Base-by-base conservation (phyloP, 2,888 invertebrate genomes). In the Agrenia bidenticulata region DNA sequence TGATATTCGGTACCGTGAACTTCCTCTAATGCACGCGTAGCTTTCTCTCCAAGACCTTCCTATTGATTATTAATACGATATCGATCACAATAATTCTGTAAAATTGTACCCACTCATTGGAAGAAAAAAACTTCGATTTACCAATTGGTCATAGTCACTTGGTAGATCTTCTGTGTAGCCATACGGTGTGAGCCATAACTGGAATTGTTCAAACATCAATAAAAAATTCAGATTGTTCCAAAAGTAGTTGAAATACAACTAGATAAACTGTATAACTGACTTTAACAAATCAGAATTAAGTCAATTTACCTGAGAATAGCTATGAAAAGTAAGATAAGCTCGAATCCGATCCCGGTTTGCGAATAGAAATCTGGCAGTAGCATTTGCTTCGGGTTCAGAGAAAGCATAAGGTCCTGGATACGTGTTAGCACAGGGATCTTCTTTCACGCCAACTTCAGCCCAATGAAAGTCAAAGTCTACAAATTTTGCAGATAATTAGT, bases 1-100 rank as follows among this genome's bases (percentile, higher is more conserved):
- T 84, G 83, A 77, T 87, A 88, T 69, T 83, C 83, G 11, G 86
- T 87, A 54, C 87, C 87, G 76, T 86, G 84, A 69, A 86, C 80
- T 75, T 85, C 85, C 4, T 83, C 80, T 2, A 88, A 82, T 0
- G 87, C 87, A 27, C 82, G 80, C 1, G 85, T 83, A 5, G 86
- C 88, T 73, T 85, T 82, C 73, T 83, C 83, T 7, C 87, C 87
- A 79, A 87, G 83, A 70, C 83, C 84, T 32, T 77, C 69, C 78
- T 78, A 51, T 51, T 49, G 9, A 39, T 39, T 39, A 39, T 11
- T 7, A 15, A 11, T 39, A 39, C 15, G 39, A n/a, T n/a, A n/a
- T n/a, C n/a, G n/a, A n/a, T n/a, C n/a, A n/a, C 2, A 24, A 5
- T 5, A 32, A 39, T 55, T 55, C 23, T 21, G 41, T n/a, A 23